Conservation (phyloP, 2,113 vertebrate genomes). For the Orthonyx spaldingii region DNA sequence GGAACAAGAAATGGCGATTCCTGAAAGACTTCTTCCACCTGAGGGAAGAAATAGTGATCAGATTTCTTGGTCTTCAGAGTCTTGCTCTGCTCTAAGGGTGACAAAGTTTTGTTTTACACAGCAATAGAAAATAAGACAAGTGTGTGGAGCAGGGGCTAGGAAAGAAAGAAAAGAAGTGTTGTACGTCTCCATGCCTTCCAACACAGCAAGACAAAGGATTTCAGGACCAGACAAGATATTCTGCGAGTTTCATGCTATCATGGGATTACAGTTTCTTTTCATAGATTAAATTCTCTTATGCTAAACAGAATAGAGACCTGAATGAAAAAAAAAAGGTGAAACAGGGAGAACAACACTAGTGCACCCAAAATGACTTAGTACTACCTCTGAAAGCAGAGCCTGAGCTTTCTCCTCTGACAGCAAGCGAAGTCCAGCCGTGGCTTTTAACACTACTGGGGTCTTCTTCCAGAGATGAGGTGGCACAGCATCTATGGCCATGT, state of each 20-base stretch:
- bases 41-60: neutral
- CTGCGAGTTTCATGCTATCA: neutral
- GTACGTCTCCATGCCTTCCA: neutral
- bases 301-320: neutral
- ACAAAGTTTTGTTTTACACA: neutral
- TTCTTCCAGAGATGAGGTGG: constrained; percentile 86
- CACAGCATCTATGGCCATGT: constrained; percentile 85
- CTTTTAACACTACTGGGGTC: constrained; percentile 93
- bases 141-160: neutral
- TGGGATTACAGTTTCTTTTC: neutral
- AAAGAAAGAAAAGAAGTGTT: neutral
- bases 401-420: constrained; percentile 86
- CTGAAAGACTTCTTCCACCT: constrained; percentile 88
- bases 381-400: constrained; percentile 86
- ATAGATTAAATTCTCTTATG: neutral
- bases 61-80: neutral
- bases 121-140: neutral
- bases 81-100: neutral
- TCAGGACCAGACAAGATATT: neutral
- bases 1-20: constrained; percentile 94
- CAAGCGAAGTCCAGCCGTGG: constrained; percentile 91
- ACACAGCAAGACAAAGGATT: neutral
- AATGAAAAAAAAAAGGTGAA: neutral
- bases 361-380: neutral
- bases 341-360: neutral